Conservation (phyloP, 2,113 vertebrate species). For the Rynchops niger region DNA sequence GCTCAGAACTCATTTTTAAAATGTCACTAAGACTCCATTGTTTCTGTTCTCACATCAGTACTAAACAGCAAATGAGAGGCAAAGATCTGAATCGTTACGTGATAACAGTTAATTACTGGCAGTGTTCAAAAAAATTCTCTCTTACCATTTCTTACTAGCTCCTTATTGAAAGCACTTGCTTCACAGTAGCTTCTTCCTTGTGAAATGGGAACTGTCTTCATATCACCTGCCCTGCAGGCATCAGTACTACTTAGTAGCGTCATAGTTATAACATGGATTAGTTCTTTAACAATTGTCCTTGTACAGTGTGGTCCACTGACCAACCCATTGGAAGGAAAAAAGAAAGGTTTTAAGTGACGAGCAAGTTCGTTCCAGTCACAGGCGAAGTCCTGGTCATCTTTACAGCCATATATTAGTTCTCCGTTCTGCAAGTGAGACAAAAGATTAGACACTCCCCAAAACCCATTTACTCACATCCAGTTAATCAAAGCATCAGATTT, state of each 20-base stretch:
- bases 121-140: background rate
- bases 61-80: background rate
- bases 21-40: background rate
- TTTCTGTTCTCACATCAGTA: background rate
- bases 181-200: slow-evolving; percentile 87
- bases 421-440: slow-evolving; percentile 81
- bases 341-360: slow-evolving; percentile 90
- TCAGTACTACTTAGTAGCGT: slow-evolving; percentile 83
- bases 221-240: slow-evolving; percentile 71
- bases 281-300: slow-evolving; percentile 85
- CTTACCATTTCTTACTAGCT: slow-evolving; percentile 84
- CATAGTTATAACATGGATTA: slow-evolving; percentile 87
- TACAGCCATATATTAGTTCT: slow-evolving; percentile 91
- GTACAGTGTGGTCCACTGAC: slow-evolving; percentile 81
- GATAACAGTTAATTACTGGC: background rate
- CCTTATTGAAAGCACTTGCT: slow-evolving; percentile 85
- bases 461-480: background rate
- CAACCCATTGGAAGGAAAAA: slow-evolving; percentile 83
- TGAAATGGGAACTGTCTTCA: slow-evolving; percentile 68
- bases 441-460: background rate
- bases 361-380: slow-evolving; percentile 86
- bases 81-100: background rate
- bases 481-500: background rate
- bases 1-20: background rate
- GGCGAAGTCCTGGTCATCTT: slow-evolving; percentile 82